Evolutionary conservation across 2,797 vertebrate genomes (phyloP).

Genomic region (Sebastolobus alascanus): DNA sequence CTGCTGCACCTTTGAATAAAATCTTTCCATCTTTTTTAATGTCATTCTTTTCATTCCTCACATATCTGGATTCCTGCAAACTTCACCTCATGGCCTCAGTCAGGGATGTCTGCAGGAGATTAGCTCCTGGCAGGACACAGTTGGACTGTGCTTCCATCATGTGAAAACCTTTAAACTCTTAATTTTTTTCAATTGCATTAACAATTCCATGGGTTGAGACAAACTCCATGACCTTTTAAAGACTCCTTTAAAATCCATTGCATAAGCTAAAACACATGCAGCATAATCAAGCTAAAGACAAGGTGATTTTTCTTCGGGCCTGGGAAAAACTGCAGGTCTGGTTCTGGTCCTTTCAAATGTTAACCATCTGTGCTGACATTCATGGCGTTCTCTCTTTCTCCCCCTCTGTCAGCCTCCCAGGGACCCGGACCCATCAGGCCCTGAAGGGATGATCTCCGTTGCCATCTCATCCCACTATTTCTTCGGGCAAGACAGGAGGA

Average conservation of each 20-base stretch:
- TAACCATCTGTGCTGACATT: background rate
- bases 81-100: background rate
- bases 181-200: background rate
- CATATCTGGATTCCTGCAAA: slow-evolving; percentile 22
- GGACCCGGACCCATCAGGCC: slow-evolving; percentile 77
- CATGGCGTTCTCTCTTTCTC: slow-evolving; percentile 5
- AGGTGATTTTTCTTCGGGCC: background rate
- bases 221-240: slow-evolving; percentile 6
- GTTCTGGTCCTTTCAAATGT: background rate
- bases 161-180: slow-evolving; percentile 7
- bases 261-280: slow-evolving; percentile 26
- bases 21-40: background rate
- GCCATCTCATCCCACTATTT: slow-evolving; percentile 93
- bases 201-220: background rate
- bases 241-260: background rate
- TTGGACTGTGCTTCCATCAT: background rate
- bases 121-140: background rate
- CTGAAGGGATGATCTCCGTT: slow-evolving; percentile 89
- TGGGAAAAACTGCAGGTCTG: background rate
- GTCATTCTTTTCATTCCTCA: slow-evolving; percentile 40
- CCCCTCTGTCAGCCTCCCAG: slow-evolving; percentile 82
- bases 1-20: background rate
- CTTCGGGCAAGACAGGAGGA: slow-evolving; percentile 90
- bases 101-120: slow-evolving; percentile 32
- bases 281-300: background rate